phyloP scores from a whole-genome alignment of 2,797 vertebrate genomes.

The Prunella strophiata region DNA sequence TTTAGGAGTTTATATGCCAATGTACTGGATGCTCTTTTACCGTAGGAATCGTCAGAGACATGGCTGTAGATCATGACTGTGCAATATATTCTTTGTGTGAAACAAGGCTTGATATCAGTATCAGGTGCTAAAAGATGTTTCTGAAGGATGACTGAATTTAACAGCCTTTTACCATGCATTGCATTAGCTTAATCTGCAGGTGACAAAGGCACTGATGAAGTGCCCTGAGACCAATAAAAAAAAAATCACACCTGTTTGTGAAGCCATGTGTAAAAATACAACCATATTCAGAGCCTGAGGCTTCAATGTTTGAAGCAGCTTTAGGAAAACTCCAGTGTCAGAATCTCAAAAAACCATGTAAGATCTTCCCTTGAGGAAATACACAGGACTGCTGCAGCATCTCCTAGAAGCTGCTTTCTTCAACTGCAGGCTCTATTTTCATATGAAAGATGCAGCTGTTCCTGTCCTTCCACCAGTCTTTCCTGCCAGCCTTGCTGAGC shows the following conservation, averaged over 20 bases:
- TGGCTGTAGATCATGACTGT: background rate
- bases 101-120: background rate
- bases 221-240: conserved; percentile 1
- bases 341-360: background rate
- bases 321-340: background rate
- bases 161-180: background rate
- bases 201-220: conserved; percentile 23
- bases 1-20: background rate
- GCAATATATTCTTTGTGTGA: background rate
- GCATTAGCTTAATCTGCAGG: conserved; percentile 25
- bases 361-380: background rate
- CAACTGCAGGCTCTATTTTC: background rate
- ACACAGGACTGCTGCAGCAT: background rate
- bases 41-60: background rate
- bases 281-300: background rate
- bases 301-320: background rate
- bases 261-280: background rate
- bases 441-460: background rate
- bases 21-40: background rate
- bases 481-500: background rate
- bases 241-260: background rate
- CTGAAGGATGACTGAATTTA: background rate
- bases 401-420: background rate
- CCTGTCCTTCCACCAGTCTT: background rate
- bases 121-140: conserved; percentile 32